These are phyloP conservation scores for Coregonus ussuriensis DNA, from an alignment of 2,797 vertebrate species.

Conservation along the genomic window DNA sequence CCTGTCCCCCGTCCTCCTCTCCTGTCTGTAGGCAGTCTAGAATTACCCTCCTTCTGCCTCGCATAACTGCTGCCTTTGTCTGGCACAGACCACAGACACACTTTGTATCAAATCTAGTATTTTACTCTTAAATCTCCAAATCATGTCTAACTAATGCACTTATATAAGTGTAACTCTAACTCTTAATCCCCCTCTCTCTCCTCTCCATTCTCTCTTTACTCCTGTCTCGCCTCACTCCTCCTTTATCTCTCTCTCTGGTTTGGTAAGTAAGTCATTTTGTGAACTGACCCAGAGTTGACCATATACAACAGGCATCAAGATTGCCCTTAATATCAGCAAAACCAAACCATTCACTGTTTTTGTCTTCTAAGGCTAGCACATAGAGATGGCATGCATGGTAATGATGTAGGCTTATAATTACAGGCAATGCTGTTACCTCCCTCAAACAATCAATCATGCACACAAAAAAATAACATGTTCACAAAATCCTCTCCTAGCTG, in stretches of 20 bases:
- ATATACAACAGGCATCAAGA: conserved; percentile 22
- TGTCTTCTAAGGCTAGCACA: conserved; percentile 4
- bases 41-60: conserved; percentile 50
- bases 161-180: conserved; percentile 8
- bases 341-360: conserved; percentile 4
- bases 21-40: conserved; percentile 52
- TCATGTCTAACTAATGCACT: conserved; percentile 54
- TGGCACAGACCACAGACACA: conserved; percentile 55
- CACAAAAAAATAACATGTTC: neutral
- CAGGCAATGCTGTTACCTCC: neutral
- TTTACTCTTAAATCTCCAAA: conserved; percentile 51
- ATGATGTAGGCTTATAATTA: conserved; percentile 5
- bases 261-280: neutral
- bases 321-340: conserved; percentile 12
- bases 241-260: conserved; percentile 4
- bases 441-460: conserved; percentile 7
- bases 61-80: conserved; percentile 66
- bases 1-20: conserved; percentile 42
- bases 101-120: conserved; percentile 64
- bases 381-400: neutral
- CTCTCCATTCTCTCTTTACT: conserved; percentile 29
- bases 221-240: conserved; percentile 30
- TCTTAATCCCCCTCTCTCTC: conserved; percentile 23
- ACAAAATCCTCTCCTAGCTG: neutral
- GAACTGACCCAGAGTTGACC: neutral